Evolutionary conservation across 2,797 vertebrate genomes (phyloP), one percentile per base, ranked within the genome.

Genomic region (Anguilla marmorata): DNA sequence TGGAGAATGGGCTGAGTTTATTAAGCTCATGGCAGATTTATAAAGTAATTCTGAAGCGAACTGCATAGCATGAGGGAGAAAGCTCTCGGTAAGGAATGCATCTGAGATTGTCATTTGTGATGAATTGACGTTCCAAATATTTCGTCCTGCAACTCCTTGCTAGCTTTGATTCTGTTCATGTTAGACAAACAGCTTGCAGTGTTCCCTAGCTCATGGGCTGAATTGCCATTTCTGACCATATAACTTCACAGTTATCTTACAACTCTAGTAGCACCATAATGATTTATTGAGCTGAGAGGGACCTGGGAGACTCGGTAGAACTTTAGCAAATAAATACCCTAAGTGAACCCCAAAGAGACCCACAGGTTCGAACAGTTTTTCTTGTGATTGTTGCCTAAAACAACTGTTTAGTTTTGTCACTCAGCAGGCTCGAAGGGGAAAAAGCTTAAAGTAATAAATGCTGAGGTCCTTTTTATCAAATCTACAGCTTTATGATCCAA

Each of bases 361-460:
- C 84, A 12, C n/a, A 69, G 58, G 82, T 86, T 74, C 63, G 24
- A 52, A 45, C 41, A 45, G 41, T 45, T 45, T 45, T 45, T 45
- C 41, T 45, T 45, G 41, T 45, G 41, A 45, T 4, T 41, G 27
- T 45, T 5, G 41, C 85, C 63, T 86, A 72, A 85, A 86, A 86
- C 63, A 86, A 86, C 66, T 66, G 33, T 72, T 69, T 86, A 72
- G 37, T 45, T 86, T 6, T 72, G 66, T 79, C 12, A 66, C 80
- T 76, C 76, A 79, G 37, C 69, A 56, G 58, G 14, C 74, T 66
- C 74, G 85, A 74, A 12, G 14, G 9, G 30, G 80, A 48, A 85
- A 85, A 84, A 86, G 37, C 63, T 88, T 63, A 72, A 48, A 74
- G 86, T 86, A 89, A 87, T 48, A 85, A 88, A 69, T 84, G 60